Base-by-base conservation (phyloP, 1,140 invertebrate genomes). In the Linepithema humile region DNA sequence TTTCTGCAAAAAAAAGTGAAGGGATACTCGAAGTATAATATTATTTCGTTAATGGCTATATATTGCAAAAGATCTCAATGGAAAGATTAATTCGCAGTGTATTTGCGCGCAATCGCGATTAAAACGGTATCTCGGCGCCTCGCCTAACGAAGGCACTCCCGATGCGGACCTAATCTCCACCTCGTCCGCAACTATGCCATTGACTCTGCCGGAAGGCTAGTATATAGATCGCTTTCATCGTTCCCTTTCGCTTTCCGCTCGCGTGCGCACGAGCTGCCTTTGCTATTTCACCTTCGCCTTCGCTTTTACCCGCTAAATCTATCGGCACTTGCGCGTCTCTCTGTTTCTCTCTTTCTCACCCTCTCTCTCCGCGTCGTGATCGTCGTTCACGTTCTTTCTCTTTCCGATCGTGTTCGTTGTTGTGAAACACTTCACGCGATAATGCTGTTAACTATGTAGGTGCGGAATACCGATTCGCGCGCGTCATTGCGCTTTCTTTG, bases 171-270 rank as follows among this genome's bases (percentile, higher is more conserved):
- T 75, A 85, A 87, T 85, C 86, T 80, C 75, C 48, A 40, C 40
- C 45, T 85, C 72, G 59, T 45, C 72, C 50, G 75, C 72, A 65
- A 69, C 82, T 87, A 57, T 85, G 72, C 77, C 87, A 89, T 89
- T 89, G 83, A 88, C 84, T 85, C 72, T 72, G 53, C 59, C 53
- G 70, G 87, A 89, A 88, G 82, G 67, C 84, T 70, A 59, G 38
- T 83, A 72, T 73, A 83, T 85, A 75, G 87, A 88, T 85, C 82
- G 83, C 86, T 88, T 83, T 88, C 86, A 85, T 88, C 87, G 84
- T 38, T 29, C 65, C 84, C 87, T 88, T 89, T 89, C 87, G 86
- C 87, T 89, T 88, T 89, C 86, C 60, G 53, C 73, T 89, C 84
- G 86, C 87, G 86, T 85, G 87, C 86, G 65, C 67, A 60, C 65